phyloP scores from a whole-genome alignment of 2,113 vertebrate species.

The Anas platyrhynchos region DNA sequence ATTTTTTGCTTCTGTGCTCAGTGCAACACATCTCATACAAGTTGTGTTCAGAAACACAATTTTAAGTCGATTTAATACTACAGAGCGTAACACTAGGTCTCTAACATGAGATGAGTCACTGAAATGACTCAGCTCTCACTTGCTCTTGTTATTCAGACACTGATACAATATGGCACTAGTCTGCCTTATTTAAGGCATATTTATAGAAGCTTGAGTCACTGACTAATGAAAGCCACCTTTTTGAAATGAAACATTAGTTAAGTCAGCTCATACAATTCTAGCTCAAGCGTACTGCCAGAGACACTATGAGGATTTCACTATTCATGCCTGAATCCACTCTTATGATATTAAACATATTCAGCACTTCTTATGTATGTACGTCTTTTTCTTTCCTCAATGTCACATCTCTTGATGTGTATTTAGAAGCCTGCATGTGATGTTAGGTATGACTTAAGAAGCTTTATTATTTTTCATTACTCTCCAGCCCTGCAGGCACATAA shows the following conservation, averaged over 20 bases:
- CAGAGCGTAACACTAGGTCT: neutral
- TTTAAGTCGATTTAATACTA: neutral
- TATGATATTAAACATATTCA: neutral
- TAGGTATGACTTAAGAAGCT: neutral
- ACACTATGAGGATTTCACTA: neutral
- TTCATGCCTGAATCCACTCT: neutral
- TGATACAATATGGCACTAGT: constrained; percentile 41
- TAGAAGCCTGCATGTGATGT: neutral
- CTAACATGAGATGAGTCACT: constrained; percentile 14
- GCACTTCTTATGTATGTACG: neutral
- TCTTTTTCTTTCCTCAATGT: neutral
- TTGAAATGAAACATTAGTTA: neutral
- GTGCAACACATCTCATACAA: neutral
- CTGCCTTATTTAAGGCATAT: constrained; percentile 36
- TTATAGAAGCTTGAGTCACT: constrained; percentile 61
- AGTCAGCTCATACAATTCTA: neutral
- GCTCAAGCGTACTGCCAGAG: neutral
- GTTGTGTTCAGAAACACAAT: neutral
- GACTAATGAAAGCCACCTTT: neutral
- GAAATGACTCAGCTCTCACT: constrained; percentile 36
- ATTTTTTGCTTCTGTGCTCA: neutral
- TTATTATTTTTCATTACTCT: neutral
- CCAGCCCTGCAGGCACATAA: neutral
- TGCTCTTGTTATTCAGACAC: constrained; percentile 23
- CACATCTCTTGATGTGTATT: neutral